Conservation (phyloP, 2,113 vertebrate genomes). For the Anarrhichthys ocellatus region DNA sequence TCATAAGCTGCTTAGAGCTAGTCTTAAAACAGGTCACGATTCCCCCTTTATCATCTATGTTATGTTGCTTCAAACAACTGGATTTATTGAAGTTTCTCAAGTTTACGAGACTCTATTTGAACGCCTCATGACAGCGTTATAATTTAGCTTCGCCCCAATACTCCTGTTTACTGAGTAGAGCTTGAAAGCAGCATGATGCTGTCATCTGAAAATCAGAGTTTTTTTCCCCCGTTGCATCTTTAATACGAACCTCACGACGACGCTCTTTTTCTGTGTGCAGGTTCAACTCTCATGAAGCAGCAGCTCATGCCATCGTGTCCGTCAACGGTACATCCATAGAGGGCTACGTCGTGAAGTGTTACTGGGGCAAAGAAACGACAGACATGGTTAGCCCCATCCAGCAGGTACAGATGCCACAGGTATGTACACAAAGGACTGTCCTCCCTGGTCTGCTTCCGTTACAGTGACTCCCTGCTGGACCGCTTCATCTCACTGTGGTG, state of each 20-base stretch:
- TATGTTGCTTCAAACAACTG: too few species aligned
- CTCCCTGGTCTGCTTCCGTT: background rate
- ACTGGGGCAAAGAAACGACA: slow-evolving; percentile 97
- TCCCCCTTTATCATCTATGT: too few species aligned
- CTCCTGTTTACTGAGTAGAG: too few species aligned
- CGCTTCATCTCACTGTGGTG: background rate
- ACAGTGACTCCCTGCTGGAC: background rate
- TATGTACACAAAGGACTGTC: slow-evolving; percentile 14
- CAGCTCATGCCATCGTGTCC: slow-evolving; percentile 96
- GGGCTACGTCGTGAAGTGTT: slow-evolving; percentile 95
- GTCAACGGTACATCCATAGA: slow-evolving; percentile 96
- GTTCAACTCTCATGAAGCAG: slow-evolving; percentile 95
- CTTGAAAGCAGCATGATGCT: too few species aligned
- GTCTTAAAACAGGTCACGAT: too few species aligned
- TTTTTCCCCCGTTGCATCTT: too few species aligned
- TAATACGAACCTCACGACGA: background rate
- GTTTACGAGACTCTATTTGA: too few species aligned
- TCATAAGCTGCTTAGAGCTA: too few species aligned
- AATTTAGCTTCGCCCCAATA: too few species aligned
- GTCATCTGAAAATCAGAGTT: too few species aligned
- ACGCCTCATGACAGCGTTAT: too few species aligned
- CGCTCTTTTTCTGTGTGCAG: slow-evolving; percentile 14
- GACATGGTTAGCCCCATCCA: slow-evolving; percentile 89
- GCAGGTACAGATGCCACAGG: slow-evolving; percentile 85
- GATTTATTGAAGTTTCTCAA: too few species aligned